Base-by-base conservation (phyloP, 2,888 invertebrate species). In the Drosophila anomelani region DNA sequence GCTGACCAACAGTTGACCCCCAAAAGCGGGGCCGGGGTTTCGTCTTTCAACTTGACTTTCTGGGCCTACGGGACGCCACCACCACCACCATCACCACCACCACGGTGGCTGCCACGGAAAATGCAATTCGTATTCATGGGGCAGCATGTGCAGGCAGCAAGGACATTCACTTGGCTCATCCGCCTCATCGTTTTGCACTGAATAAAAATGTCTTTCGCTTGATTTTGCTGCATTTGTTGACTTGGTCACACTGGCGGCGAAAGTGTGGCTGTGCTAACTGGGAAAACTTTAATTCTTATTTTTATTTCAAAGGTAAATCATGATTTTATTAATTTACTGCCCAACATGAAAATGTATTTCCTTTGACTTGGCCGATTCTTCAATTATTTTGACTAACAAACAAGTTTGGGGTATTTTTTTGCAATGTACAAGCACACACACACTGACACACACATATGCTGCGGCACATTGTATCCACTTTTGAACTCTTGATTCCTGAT, bases 11-110 rank as follows among this genome's bases (percentile, higher is more conserved):
- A 55, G 75, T 86, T 88, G 88, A 88, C 81, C 86, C 75, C 47
- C 76, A 69, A 72, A 53, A 62, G 26, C 29, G 41, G 68, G 41
- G 51, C 51, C 57, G 43, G 72, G 47, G 47, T 43, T 57, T 66
- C 67, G 86, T 80, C 86, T 84, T 84, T 84, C 86, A 84, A 84
- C 84, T 88, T 88, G 84, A 88, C 86, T 88, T 85, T 88, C 84
- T 61, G 76, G 78, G 72, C 66, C 66, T 64, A 68, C 69, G 56
- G 51, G 58, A 64, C 57, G 53, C 43, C 51, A 38, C 67, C 57
- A 56, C 46, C 51, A 34, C 23, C 38, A 44, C 17, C 29, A 29
- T 7, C 29, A 29, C 29, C 29, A 8, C 29, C 8, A 29, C 8
- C 29, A 8, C 29, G 4, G 29, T 1, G 0, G 8, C 3, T 32